These are phyloP conservation scores for Eptesicus fuscus DNA, from an alignment of 2,113 vertebrate genomes.

Conservation along the genomic window DNA sequence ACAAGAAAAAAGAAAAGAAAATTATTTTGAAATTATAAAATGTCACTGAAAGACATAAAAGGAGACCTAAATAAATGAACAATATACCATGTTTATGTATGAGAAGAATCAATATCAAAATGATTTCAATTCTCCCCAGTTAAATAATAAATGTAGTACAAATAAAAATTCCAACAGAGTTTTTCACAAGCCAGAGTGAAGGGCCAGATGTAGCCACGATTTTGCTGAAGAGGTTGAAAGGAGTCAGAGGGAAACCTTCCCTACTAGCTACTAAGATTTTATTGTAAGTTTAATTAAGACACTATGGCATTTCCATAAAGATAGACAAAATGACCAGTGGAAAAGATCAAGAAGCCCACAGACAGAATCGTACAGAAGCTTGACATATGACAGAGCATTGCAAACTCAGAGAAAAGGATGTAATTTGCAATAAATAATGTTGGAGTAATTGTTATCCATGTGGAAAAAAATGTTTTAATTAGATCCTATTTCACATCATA, in stretches of 20 bases:
- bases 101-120: slow-evolving; percentile 6
- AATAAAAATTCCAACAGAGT: neutral
- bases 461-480: neutral
- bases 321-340: neutral
- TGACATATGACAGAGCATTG: neutral
- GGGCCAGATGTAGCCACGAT: neutral
- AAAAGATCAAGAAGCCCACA: neutral
- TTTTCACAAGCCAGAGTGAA: slow-evolving; percentile 16
- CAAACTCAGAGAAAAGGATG: neutral
- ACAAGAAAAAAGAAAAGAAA: neutral
- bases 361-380: neutral
- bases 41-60: slow-evolving; percentile 6
- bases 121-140: neutral
- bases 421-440: neutral
- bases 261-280: neutral
- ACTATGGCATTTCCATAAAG: neutral
- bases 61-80: neutral
- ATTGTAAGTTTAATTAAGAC: neutral
- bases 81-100: neutral
- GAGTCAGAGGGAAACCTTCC: neutral
- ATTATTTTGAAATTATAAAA: slow-evolving; percentile 19
- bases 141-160: slow-evolving; percentile 11
- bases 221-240: neutral
- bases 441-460: neutral
- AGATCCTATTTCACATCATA: neutral